A percentile compares a stretch with the other conserved stretches of the same genome.
phyloP scores from a whole-genome alignment of 2,888 invertebrate species.

The Cantharis rufa region DNA sequence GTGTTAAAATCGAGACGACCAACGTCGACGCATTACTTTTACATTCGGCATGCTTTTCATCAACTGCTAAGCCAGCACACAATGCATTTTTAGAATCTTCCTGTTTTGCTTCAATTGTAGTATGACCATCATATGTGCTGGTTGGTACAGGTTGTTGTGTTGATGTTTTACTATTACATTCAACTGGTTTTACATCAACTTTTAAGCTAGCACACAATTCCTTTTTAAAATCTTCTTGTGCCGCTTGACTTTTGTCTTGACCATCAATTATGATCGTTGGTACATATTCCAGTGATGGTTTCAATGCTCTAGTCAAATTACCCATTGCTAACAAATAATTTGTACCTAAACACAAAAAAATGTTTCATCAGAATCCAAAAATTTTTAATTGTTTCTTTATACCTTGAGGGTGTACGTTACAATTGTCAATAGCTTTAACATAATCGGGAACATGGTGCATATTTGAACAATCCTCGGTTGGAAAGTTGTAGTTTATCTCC shows the following conservation, averaged over 20 bases:
- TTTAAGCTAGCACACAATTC: conserved; percentile 60
- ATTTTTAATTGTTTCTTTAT: conserved; percentile 2
- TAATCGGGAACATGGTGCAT: conserved; percentile 55
- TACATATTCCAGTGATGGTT: conserved; percentile 64
- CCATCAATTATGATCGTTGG: conserved; percentile 70
- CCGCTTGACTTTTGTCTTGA: conserved; percentile 56
- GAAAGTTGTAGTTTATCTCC: conserved; percentile 38
- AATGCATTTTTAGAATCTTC: conserved; percentile 53
- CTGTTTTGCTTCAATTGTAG: conserved; percentile 61
- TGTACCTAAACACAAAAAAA: conserved; percentile 48
- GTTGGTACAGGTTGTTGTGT: too few relatives aligned
- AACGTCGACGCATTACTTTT: conserved; percentile 32
- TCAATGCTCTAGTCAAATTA: conserved; percentile 60
- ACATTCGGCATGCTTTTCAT: conserved; percentile 46
- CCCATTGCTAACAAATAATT: conserved; percentile 61
- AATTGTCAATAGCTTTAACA: conserved; percentile 55
- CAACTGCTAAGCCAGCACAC: conserved; percentile 55
- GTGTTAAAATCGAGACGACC: not conserved
- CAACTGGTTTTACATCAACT: conserved; percentile 42
- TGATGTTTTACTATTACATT: conserved; percentile 34
- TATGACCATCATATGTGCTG: conserved; percentile 56
- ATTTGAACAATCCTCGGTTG: conserved; percentile 52
- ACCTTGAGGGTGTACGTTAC: conserved; percentile 54
- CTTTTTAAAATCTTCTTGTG: conserved; percentile 59
- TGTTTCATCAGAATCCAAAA: too few relatives aligned